phyloP scores from a whole-genome alignment of 2,113 vertebrate species.

The Seriola rivoliana region DNA sequence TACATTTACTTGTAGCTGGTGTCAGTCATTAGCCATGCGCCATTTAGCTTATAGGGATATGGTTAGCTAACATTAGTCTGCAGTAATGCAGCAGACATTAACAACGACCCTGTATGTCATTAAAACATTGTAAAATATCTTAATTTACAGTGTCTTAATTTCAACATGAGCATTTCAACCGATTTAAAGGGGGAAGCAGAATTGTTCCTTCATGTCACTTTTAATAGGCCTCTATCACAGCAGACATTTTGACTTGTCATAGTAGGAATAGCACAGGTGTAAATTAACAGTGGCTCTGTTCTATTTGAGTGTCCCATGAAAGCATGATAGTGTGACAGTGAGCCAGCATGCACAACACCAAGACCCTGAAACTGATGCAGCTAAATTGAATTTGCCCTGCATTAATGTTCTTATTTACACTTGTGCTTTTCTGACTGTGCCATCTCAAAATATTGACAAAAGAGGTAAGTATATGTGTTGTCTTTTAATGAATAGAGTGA shows the following conservation, averaged over 20 bases:
- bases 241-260: background rate
- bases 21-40: background rate
- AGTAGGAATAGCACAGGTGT: background rate
- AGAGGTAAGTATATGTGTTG: background rate
- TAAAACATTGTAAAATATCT: background rate
- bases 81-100: background rate
- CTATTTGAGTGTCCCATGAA: too few species aligned
- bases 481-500: background rate
- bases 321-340: background rate
- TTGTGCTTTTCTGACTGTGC: background rate
- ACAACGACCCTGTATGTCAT: background rate
- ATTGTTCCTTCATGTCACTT: background rate
- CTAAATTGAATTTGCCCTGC: too few species aligned
- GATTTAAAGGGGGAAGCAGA: background rate
- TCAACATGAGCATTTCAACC: background rate
- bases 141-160: background rate
- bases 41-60: background rate
- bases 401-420: too few species aligned
- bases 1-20: background rate
- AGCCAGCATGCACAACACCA: background rate
- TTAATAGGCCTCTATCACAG: background rate
- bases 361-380: background rate
- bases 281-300: too few species aligned
- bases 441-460: background rate
- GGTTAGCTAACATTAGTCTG: background rate